Base-by-base conservation (phyloP, 2,888 invertebrate species). In the Euproctis similis region DNA sequence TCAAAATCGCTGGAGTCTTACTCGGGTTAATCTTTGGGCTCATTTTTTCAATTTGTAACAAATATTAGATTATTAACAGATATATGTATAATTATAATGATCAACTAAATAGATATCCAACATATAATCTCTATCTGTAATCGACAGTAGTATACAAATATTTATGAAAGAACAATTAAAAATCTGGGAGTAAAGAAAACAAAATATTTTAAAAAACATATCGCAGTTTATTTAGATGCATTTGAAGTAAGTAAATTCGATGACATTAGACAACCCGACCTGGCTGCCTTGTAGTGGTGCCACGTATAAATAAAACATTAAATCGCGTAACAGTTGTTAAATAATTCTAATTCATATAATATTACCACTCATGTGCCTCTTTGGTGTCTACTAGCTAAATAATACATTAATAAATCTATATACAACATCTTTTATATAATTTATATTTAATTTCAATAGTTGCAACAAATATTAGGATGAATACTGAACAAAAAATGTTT, bases 351-450 rank as follows among this genome's bases (percentile, higher is more conserved):
- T 62, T 64, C 56, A 47, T 34, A 44, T 49, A 39, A 64, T 59
- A 62, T 51, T 53, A 48, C 53, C 59, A 46, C 55, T 66, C 57
- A 62, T 64, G 68, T 63, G 71, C 82, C 75, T 84, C 84, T 84
- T 84, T 84, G 84, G 84, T 82, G 63, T 82, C 75, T 81, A 82
- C 82, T 82, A 84, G 82, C 84, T 84, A 81, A 71, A 53, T 58
- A 50, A 46, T 50, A 50, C 39, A 47, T 36, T 50, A 39, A 50
- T n/a, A n/a, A n/a, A 31, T 50, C 50, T 50, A 41, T 50, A 41
- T 50, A 63, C 38, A 56, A 47, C 59, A 44, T 24, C 17, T 33
- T 12, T 26, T 39, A 52, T 52, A 53, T 50, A 54, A 10, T 55
- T 39, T 62, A 62, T 53, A 60, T 39, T 36, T n/a, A n/a, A n/a